phyloP scores from a whole-genome alignment of 2,888 invertebrate genomes.

The Cyaniris semiargus region DNA sequence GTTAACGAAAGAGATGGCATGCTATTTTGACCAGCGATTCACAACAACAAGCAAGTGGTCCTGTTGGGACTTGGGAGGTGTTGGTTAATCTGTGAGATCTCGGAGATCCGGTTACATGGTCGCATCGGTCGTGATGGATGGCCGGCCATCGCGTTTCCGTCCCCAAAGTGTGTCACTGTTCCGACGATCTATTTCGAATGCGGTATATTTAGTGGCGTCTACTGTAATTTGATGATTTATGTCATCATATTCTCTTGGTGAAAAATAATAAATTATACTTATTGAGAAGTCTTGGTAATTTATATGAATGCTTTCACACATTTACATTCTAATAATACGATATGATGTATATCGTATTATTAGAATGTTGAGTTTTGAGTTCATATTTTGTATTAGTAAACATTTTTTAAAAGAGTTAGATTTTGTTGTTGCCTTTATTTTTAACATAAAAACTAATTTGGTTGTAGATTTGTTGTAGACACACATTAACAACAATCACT shows the following conservation, averaged over 20 bases:
- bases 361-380: no score
- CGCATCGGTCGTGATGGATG: background rate
- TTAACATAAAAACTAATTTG: no score
- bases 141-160: background rate
- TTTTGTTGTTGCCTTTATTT: no score
- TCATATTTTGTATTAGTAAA: no score
- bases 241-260: background rate
- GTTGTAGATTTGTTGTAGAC: no score
- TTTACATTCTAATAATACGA: no score
- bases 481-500: background rate
- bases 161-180: conserved; percentile 14
- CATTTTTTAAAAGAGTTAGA: no score
- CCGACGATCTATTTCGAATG: background rate
- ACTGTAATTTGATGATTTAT: background rate
- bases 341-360: no score
- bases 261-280: no score
- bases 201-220: background rate
- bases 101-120: background rate
- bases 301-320: no score
- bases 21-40: background rate
- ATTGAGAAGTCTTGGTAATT: no score
- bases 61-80: background rate
- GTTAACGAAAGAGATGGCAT: background rate
- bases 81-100: background rate
- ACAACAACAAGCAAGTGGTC: background rate